Percentiles rank a stretch among this genome's conserved stretches.
Conservation (phyloP, 2,888 invertebrate species). For the Spisula subtruncata region DNA sequence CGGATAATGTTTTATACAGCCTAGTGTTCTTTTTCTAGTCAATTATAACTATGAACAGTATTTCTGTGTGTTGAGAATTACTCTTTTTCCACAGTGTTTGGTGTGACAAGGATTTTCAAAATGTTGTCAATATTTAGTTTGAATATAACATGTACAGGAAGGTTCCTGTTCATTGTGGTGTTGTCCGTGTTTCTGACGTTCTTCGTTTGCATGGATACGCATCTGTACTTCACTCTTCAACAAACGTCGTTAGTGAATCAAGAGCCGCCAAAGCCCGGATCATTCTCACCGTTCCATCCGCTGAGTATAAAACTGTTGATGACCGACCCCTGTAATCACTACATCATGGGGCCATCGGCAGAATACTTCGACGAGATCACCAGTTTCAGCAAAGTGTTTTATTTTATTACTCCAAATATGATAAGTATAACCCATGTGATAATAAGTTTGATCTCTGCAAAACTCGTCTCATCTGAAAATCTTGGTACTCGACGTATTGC, state of each 20-base stretch:
- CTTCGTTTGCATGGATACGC: slow-evolving; percentile 77
- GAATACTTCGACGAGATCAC: slow-evolving; percentile 91
- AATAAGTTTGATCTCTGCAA: slow-evolving; percentile 92
- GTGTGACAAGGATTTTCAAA: slow-evolving; percentile 17
- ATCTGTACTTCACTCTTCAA: slow-evolving; percentile 74
- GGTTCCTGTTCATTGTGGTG: slow-evolving; percentile 55
- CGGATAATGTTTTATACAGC: background rate
- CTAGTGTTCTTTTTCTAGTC: background rate
- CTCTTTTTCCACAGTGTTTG: background rate
- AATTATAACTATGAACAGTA: background rate
- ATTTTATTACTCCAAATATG: slow-evolving; percentile 93
- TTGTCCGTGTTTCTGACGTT: slow-evolving; percentile 61
- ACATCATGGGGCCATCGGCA: slow-evolving; percentile 93
- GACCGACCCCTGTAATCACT: slow-evolving; percentile 95
- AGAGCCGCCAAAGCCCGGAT: slow-evolving; percentile 49
- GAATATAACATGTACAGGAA: slow-evolving; percentile 61
- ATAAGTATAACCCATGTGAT: slow-evolving; percentile 94
- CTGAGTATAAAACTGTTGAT: slow-evolving; percentile 94
- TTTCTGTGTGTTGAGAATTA: background rate
- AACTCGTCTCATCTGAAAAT: slow-evolving; percentile 92
- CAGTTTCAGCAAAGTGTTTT: slow-evolving; percentile 89
- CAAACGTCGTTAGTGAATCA: slow-evolving; percentile 59
- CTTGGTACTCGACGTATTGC: slow-evolving; percentile 92
- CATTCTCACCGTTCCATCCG: slow-evolving; percentile 78
- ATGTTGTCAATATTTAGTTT: slow-evolving; percentile 65